Evolutionary conservation across 2,888 invertebrate species (phyloP), one percentile per base, ranked within the genome.

Genomic region (Dioctria linearis): DNA sequence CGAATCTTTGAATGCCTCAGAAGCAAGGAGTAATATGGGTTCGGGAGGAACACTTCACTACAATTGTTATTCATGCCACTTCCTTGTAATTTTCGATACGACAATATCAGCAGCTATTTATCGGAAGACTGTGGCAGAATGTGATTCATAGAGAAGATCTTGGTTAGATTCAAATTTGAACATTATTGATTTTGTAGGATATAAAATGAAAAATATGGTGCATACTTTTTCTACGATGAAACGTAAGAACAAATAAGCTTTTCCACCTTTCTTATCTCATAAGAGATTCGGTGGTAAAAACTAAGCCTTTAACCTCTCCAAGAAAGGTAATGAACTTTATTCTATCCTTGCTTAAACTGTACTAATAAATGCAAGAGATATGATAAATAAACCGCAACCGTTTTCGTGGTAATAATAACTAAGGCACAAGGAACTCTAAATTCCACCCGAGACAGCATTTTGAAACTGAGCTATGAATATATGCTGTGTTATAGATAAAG

Each of bases 41-140:
- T 54, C 57, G 13, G 49, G 73, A 73, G 57, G 57, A 73, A 25
- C 40, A 73, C 37, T 39, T 37, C 4, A 43, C 13, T 42, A n/a
- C 73, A 42, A 57, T 73, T 73, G 73, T 42, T 73, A 73, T 73
- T 73, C 73, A 73, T 25, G 42, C 51, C 73, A 9, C 42, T 57
- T 57, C 73, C 39, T 73, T 73, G 73, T 73, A 73, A 73, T 57
- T 73, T 73, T 73, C 42, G 59, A 73, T 13, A 73, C 57, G 73
- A 59, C 73, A 57, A 73, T 73, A 73, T 73, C 57, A 42, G 43
- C 37, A 6, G 73, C 57, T 73, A 73, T 73, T 73, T 73, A 73
- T 73, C 73, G 42, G 5, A 57, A 42, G 39, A 40, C 11, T 42
- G 40, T 5, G 43, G 42, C 42, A 73, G 40, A 57, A 73, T 59